Conservation (phyloP, 23 tunicate species). For the Phallusia fumigata region DNA sequence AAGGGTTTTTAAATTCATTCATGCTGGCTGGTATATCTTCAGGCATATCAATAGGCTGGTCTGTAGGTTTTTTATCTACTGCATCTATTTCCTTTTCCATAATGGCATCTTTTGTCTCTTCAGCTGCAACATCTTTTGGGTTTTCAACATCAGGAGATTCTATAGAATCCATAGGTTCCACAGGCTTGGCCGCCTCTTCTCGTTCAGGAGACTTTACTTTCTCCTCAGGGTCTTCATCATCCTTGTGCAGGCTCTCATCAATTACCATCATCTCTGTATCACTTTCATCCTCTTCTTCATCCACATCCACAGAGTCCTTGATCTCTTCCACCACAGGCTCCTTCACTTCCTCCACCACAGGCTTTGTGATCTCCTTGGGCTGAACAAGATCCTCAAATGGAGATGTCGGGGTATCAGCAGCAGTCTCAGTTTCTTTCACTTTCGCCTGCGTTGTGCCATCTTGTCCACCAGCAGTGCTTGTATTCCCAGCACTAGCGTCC, state of each 20-base stretch:
- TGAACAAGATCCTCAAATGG: background rate
- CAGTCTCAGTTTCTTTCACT: background rate
- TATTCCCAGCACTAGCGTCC: conserved; percentile 19
- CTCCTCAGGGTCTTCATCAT: background rate
- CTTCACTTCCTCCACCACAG: background rate
- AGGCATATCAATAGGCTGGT: no score
- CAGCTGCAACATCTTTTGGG: background rate
- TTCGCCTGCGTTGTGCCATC: background rate
- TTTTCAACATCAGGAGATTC: background rate
- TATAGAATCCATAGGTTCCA: background rate
- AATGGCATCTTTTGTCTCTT: background rate
- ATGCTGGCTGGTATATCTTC: no score
- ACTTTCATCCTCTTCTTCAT: conserved; percentile 47
- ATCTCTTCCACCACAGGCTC: background rate
- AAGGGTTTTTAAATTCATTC: no score
- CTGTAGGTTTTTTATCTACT: background rate
- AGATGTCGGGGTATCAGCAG: conserved; percentile 4
- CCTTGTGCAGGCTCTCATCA: conserved; percentile 38
- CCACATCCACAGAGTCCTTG: conserved; percentile 14
- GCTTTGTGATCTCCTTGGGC: background rate
- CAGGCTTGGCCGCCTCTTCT: no score
- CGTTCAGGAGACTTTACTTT: background rate
- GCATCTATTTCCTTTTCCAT: background rate
- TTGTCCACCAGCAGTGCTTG: background rate
- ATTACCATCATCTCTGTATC: conserved; percentile 69